Evolutionary conservation across 2,113 vertebrate species (phyloP), one percentile per base, ranked within the genome.

Genomic region (Chamaea fasciata): DNA sequence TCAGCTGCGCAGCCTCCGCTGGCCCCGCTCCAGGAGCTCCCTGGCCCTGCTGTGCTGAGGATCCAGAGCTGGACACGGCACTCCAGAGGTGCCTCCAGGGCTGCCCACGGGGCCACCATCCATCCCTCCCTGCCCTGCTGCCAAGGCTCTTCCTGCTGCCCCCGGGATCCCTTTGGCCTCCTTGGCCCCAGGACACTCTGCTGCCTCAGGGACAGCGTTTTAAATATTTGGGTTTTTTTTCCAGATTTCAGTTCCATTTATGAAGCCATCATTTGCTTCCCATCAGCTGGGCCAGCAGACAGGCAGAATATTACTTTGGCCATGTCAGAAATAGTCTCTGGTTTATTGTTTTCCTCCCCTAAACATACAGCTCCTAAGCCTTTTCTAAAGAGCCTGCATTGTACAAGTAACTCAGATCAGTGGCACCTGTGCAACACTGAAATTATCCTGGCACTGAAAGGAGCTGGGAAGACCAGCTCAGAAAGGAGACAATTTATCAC

Each of bases 401-500:
- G 64, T 49, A 26, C 5, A 4, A 49, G 46, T 47, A 12, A 26
- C 39, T 89, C 47, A 31, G 44, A 79, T 79, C 76, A 68, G 63
- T 47, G 49, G 70, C 91, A 94, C 89, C 69, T 92, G 64, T 39
- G 63, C 75, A 84, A 31, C 24, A 4, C 33, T 42, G 37, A 77
- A 89, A 93, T 95, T 63, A 91, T 41, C 56, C 83, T 92, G 92
- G 90, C 89, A 49, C 63, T 50, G 59, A 62, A 85, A 67, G 15
- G 39, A 57, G 67, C 7, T 75, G 73, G 59, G 91, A 69, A 60
- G 87, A 94, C 52, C 83, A 87, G 19, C 70, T 85, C 71, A 24
- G 70, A 79, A 92, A 75, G 27, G 19, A 95, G 77, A 70, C 67
- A 19, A 71, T 94, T 96, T 96, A 49, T 96, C 94, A 71, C 75